Evolutionary conservation across 35 echinoderm and acorn worm genomes (phyloP).

Genomic region (Antedon bifida): DNA sequence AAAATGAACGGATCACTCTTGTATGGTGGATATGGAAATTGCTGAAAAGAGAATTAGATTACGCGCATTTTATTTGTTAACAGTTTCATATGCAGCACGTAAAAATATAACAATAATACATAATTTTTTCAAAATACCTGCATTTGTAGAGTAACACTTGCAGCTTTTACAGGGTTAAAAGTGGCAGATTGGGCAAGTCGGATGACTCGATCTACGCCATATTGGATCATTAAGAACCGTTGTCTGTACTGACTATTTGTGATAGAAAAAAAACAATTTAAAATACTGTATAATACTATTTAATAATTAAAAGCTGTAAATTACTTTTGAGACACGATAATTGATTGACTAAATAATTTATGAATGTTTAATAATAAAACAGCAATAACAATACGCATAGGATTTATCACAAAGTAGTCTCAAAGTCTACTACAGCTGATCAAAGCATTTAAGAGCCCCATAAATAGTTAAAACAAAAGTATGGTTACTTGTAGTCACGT

Average conservation of each 20-base stretch:
- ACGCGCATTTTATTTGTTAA: too few relatives aligned
- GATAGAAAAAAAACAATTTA: constrained; percentile 9
- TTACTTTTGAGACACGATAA: too few relatives aligned
- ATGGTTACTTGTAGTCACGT: constrained; percentile 35
- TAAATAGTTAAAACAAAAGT: too few relatives aligned
- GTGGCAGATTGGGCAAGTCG: not conserved
- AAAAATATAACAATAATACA: too few relatives aligned
- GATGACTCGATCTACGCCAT: constrained; percentile 31
- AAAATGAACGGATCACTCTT: constrained; percentile 48
- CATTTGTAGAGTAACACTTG: constrained; percentile 4
- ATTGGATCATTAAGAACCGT: constrained; percentile 43
- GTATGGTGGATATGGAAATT: constrained; percentile 69
- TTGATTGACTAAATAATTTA: too few relatives aligned
- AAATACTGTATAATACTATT: too few relatives aligned
- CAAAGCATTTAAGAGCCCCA: too few relatives aligned
- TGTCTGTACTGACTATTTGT: constrained; percentile 44
- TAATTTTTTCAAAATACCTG: constrained; percentile 9
- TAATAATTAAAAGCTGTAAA: too few relatives aligned
- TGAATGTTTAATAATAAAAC: too few relatives aligned
- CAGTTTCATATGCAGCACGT: not conserved
- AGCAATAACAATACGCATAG: too few relatives aligned
- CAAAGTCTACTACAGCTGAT: too few relatives aligned
- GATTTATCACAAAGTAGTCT: too few relatives aligned
- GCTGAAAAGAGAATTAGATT: constrained; percentile 31
- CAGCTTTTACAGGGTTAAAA: not conserved